Base-by-base conservation (phyloP, 2,113 vertebrate species). In the Copsychus sechellarum region DNA sequence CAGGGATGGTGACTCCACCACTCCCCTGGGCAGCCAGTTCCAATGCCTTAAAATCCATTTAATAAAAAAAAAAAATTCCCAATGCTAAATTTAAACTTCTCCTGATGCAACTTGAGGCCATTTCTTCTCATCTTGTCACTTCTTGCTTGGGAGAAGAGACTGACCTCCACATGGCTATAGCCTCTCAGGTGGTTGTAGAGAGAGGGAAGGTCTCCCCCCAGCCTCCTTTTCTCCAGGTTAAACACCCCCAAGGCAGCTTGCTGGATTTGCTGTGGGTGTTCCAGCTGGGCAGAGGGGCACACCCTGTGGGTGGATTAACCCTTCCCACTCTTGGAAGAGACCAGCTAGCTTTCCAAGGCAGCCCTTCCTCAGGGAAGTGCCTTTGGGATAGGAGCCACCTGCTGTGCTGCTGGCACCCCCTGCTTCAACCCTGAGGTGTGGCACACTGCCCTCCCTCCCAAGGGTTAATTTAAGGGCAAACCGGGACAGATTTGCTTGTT, bases 241-340 rank as follows among this genome's bases (percentile, higher is more conserved):
- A 82, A 54, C 7, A 22, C 9, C 9, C 16, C 28, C 1, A 4
- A 8, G 62, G 24, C 34, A 72, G 13, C n/a, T 33, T 54, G 51
- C 14, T 67, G 43, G 2, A 1, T 38, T 90, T 81, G 19, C 15
- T 47, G 0, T 28, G 25, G 19, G 28, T 50, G 14, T 42, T 66
- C 24, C 19, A 70, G n/a, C 31, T 92, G 73, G 76, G 42, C 88
- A 86, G 25, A 80, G 71, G 15, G 33, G n/a, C 45, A 11, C 29
- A 2, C 11, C 5, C 15, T 0, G 3, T 31, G 48, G 25, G 13
- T 76, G 69, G 0, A 0, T 34, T 31, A 54, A 40, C 45, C 5
- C 40, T 79, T 81, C 14, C 25, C 7, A 5, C 20, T 58, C 34
- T 14, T 1, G 2, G 51, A 54, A 38, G 53, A 69, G 58, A 56